phyloP scores from a whole-genome alignment of 35 echinoderm and acorn worm species.

The Amphiura filiformis region DNA sequence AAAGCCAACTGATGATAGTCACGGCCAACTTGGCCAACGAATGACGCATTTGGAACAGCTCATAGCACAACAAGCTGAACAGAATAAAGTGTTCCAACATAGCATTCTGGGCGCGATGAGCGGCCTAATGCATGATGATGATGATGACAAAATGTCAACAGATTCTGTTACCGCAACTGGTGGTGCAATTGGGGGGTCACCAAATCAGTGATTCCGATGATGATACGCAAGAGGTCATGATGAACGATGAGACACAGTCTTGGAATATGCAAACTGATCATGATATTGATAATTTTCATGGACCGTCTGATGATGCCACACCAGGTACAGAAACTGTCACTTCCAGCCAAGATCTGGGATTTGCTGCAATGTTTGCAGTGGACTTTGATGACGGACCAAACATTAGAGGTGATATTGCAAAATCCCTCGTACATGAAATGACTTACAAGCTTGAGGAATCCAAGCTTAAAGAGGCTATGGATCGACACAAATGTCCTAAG shows the following conservation, averaged over 20 bases:
- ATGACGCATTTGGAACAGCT: too few species aligned
- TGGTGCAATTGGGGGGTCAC: neutral
- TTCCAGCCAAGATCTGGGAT: constrained; percentile 3
- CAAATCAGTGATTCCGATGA: neutral
- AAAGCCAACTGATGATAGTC: too few species aligned
- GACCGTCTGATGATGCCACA: neutral
- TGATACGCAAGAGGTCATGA: neutral
- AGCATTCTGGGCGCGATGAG: neutral
- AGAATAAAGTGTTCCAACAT: neutral
- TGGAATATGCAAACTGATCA: neutral
- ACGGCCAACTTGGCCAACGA: too few species aligned
- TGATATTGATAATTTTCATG: neutral
- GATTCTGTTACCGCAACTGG: neutral
- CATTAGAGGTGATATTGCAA: constrained; percentile 25
- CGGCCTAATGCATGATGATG: neutral
- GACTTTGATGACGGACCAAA: neutral
- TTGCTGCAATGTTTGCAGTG: constrained; percentile 10
- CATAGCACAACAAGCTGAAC: too few species aligned
- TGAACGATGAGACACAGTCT: neutral
- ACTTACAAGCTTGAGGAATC: constrained; percentile 16
- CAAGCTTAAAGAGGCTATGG: neutral
- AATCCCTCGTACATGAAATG: constrained; percentile 5
- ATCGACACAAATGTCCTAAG: constrained; percentile 25
- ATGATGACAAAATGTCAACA: neutral
- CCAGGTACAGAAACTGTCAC: neutral